Conservation (phyloP, 2,888 invertebrate species). For the Cephus sareptanus region DNA sequence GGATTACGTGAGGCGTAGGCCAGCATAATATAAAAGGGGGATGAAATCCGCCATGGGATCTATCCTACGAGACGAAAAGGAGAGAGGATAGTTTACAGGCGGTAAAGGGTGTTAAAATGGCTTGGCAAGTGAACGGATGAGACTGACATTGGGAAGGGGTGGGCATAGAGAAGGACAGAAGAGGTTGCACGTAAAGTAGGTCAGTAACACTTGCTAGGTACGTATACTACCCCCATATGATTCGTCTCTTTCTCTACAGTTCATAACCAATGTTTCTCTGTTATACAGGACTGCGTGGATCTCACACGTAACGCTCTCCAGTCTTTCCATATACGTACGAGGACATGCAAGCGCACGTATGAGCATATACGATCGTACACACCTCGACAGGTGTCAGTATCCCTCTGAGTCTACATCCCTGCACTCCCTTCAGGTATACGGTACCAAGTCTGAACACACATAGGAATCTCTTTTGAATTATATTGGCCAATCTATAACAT, state of each 20-base stretch:
- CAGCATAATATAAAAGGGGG: background rate
- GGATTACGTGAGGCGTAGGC: background rate
- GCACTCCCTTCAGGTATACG: background rate
- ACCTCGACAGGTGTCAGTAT: background rate
- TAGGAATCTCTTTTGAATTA: background rate
- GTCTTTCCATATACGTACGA: background rate
- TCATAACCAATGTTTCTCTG: constrained; percentile 7
- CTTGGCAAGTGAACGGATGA: background rate
- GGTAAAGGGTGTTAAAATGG: constrained; percentile 1
- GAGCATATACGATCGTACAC: background rate
- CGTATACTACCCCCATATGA: constrained; percentile 24
- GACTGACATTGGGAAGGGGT: background rate
- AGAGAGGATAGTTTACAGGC: constrained; percentile 8
- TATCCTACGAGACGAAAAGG: constrained; percentile 4
- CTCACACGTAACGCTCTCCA: background rate
- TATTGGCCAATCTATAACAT: background rate
- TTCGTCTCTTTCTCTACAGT: constrained; percentile 9
- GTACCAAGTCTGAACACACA: background rate
- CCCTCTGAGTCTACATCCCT: background rate
- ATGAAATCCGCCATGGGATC: background rate
- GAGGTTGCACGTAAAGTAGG: constrained; percentile 41
- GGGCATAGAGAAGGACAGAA: constrained; percentile 18
- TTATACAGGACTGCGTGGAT: background rate
- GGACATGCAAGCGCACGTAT: background rate
- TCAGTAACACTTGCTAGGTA: constrained; percentile 44